Evolutionary conservation across 1,140 invertebrate species (phyloP).

Genomic region (Atopsyche davidsoni): DNA sequence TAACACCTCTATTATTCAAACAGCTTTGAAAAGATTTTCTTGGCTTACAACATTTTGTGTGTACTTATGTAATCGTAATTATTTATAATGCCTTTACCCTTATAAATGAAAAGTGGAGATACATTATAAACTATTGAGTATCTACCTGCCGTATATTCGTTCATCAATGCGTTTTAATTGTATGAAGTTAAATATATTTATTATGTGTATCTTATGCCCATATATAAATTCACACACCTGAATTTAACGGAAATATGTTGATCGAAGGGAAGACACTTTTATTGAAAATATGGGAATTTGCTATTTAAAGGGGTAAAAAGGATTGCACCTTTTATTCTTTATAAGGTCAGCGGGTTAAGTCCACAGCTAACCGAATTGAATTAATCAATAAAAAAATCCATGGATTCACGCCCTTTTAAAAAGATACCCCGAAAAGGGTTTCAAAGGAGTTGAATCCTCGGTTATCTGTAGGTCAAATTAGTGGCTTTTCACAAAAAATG

Average conservation of each 20-base stretch:
- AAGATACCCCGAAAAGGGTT: conserved; percentile 1
- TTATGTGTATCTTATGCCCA: no score
- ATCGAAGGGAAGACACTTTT: conserved; percentile 1
- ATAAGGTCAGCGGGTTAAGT: conserved; percentile 20
- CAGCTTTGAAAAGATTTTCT: no score
- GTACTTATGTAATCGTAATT: no score
- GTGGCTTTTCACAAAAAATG: conserved; percentile 25
- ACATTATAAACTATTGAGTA: no score
- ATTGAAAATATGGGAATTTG: conserved; percentile 18
- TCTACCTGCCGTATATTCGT: no score
- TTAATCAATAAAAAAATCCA: conserved; percentile 12
- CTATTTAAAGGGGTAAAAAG: no score
- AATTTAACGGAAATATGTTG: not conserved
- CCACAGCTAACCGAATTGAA: conserved; percentile 2
- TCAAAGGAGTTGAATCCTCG: not conserved
- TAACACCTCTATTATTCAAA: no score
- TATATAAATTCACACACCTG: conserved; percentile 3
- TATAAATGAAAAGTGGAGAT: no score
- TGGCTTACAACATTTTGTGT: no score
- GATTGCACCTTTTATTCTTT: conserved; percentile 8
- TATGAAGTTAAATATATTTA: no score
- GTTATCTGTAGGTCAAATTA: conserved; percentile 26
- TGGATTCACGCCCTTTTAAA: conserved; percentile 10
- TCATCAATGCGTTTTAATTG: no score
- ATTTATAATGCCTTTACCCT: no score